phyloP scores from a whole-genome alignment of 2,113 vertebrate genomes.

The Daphoenositta chrysoptera region DNA sequence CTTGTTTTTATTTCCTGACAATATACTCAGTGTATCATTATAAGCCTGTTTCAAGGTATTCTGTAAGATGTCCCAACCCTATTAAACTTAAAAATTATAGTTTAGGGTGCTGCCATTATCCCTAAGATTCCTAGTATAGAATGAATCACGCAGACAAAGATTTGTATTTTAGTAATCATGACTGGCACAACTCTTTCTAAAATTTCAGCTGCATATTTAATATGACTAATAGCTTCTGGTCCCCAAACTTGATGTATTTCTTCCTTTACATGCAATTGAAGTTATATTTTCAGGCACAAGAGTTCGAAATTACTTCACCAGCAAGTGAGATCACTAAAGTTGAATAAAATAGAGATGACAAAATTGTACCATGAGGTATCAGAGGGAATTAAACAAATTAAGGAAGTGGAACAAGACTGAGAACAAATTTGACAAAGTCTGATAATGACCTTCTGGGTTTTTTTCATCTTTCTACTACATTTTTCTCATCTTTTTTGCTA shows the following conservation, averaged over 20 bases:
- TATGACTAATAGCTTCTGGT: neutral
- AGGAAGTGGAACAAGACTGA: neutral
- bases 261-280: neutral
- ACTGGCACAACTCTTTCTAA: neutral
- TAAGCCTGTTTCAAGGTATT: neutral
- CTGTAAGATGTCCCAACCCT: neutral
- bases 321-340: neutral
- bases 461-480: neutral
- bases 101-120: neutral
- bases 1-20: neutral
- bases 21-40: neutral
- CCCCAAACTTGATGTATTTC: neutral
- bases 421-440: neutral
- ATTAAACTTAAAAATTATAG: neutral
- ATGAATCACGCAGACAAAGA: neutral
- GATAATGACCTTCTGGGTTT: neutral
- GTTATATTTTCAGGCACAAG: constrained; percentile 16
- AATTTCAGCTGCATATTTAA: neutral
- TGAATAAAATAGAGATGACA: neutral
- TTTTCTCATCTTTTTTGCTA: neutral
- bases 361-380: neutral
- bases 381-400: neutral
- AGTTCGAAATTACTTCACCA: neutral
- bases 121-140: neutral
- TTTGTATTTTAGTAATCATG: neutral